Percentiles rank a stretch among this genome's conserved stretches.
Evolutionary conservation across 2,888 invertebrate genomes (phyloP).

Genomic region (Habroteleia sp.): DNA sequence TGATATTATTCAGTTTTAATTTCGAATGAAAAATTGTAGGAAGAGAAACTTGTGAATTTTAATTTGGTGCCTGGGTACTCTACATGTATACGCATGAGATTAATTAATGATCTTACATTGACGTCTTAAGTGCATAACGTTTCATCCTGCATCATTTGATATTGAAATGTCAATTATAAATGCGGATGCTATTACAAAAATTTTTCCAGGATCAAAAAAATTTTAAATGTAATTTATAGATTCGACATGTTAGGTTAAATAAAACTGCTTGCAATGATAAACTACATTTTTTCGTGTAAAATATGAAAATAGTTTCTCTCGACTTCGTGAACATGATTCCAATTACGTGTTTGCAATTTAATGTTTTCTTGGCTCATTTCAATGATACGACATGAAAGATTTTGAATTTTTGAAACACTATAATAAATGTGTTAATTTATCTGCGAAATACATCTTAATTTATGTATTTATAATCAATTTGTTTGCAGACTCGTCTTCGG

Average conservation of each 20-base stretch:
- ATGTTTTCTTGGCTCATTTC: neutral
- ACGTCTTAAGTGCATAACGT: neutral
- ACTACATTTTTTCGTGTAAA: neutral
- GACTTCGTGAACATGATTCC: neutral
- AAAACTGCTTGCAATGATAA: neutral
- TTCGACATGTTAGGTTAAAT: neutral
- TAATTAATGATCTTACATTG: slow-evolving; percentile 13
- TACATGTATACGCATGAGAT: neutral
- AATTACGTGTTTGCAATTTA: neutral
- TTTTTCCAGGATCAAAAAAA: neutral
- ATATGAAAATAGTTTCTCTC: neutral
- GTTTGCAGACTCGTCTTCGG: neutral
- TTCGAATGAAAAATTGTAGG: neutral
- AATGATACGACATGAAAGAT: too few species aligned
- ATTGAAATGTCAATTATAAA: slow-evolving; percentile 15
- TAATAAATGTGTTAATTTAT: slow-evolving; percentile 8
- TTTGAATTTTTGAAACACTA: neutral
- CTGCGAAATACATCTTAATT: slow-evolving; percentile 1
- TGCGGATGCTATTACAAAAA: neutral
- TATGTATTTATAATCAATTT: slow-evolving; percentile 4
- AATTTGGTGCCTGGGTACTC: too few species aligned
- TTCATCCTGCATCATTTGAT: neutral
- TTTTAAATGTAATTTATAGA: slow-evolving; percentile 4
- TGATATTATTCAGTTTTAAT: too few species aligned
- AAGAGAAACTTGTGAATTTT: neutral